A percentile compares a stretch with the other conserved stretches of the same genome.
Conservation (phyloP, 2,888 invertebrate genomes). For the Cataglyphis altisquamis region DNA sequence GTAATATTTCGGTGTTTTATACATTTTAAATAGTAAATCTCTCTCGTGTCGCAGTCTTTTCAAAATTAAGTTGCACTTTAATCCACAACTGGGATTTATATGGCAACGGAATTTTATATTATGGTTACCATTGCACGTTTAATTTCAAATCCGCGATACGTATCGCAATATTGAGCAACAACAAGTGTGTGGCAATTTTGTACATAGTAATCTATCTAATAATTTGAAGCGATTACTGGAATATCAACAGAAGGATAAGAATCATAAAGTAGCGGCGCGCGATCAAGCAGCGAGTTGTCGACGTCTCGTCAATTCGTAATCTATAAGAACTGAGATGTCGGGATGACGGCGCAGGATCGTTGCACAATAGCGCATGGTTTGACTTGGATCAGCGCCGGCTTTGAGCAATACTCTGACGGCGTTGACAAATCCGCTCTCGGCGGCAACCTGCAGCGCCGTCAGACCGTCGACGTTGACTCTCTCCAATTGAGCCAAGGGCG, state of each 20-base stretch:
- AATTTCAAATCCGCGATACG: conserved; percentile 21
- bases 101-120: conserved; percentile 45
- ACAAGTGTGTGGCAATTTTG: conserved; percentile 46
- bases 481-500: conserved; percentile 81
- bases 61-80: conserved; percentile 55
- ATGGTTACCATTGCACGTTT: conserved; percentile 27
- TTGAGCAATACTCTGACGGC: conserved; percentile 79
- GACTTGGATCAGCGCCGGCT: conserved; percentile 80
- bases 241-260: neutral
- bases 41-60: conserved; percentile 47
- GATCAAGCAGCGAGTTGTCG: conserved; percentile 79
- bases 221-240: neutral
- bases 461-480: conserved; percentile 82
- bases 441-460: conserved; percentile 84
- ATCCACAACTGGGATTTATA: conserved; percentile 62
- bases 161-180: conserved; percentile 66
- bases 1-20: neutral
- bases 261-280: too few species aligned
- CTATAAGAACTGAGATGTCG: conserved; percentile 77
- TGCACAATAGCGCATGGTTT: conserved; percentile 72
- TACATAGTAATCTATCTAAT: neutral
- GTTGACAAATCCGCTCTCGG: conserved; percentile 84
- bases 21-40: conserved; percentile 12
- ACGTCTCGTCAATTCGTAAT: conserved; percentile 80
- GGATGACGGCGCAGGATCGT: conserved; percentile 78